Conservation (phyloP, 2,113 vertebrate genomes). For the Cyanocitta stelleri region DNA sequence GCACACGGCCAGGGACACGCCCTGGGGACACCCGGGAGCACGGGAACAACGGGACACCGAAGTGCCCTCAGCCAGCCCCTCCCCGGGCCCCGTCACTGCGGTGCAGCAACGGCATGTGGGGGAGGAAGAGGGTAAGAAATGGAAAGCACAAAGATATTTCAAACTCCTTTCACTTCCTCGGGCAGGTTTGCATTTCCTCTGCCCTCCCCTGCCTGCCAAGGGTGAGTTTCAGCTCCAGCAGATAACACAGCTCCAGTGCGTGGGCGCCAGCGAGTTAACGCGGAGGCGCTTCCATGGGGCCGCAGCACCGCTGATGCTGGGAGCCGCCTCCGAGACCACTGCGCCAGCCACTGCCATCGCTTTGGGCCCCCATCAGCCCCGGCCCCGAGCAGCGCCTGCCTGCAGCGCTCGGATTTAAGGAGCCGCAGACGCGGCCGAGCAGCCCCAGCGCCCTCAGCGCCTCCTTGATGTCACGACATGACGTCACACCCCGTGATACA, state of each 20-base stretch:
- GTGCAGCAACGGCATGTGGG: rapidly evolving
- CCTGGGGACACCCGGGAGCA: neutral
- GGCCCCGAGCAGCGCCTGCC: neutral
- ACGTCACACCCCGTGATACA: neutral
- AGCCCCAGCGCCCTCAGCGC: rapidly evolving
- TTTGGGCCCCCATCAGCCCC: rapidly evolving
- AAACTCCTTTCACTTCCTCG: neutral
- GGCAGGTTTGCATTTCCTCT: no score
- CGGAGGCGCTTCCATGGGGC: rapidly evolving
- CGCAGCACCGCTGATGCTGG: rapidly evolving
- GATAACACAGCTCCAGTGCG: neutral
- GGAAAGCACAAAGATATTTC: neutral
- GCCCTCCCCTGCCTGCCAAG: neutral
- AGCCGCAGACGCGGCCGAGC: rapidly evolving
- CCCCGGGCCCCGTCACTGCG: neutral
- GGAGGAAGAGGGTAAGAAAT: rapidly evolving
- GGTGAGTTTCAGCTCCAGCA: neutral
- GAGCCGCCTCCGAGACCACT: rapidly evolving
- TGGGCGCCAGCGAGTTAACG: rapidly evolving
- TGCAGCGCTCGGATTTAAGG: rapidly evolving
- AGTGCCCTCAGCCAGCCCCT: rapidly evolving
- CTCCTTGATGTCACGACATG: neutral
- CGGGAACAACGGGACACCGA: rapidly evolving
- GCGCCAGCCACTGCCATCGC: rapidly evolving
- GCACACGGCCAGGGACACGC: rapidly evolving